Base-by-base conservation (phyloP, 2,888 invertebrate genomes). In the Plagodis dolabraria region DNA sequence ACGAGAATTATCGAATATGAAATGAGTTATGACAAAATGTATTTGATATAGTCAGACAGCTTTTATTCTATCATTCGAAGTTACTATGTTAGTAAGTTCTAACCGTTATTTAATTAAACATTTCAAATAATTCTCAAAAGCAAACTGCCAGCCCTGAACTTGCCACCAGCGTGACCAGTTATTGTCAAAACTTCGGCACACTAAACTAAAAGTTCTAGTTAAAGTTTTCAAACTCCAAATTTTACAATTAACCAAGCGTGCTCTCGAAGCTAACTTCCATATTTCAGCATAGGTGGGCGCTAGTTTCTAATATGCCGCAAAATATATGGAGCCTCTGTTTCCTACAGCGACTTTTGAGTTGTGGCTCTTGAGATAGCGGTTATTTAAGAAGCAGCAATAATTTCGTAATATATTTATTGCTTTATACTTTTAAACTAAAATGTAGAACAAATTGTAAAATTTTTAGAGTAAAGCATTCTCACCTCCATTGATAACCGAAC, bases 151-250 rank as follows among this genome's bases (percentile, higher is more conserved):
- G 46, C 59, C 46, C 59, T 54, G 51, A 54, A 47, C 45, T 69
- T 50, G 57, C 64, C 67, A 61, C 67, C 66, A 68, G 69, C 75
- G 74, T 75, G 78, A 75, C 74, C 80, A 70, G 72, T 71, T 75
- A 74, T 75, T 76, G 76, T 78, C 75, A 75, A 70, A 83, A 83
- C 80, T 81, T 79, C 68, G 57, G 71, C 69, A 60, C 49, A 56
- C 59, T 60, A 55, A 50, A 63, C 63, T 64, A 53, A 57, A 72
- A 72, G 66, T 72, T 67, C 6, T 40, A 61, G 75, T 73, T 68
- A 68, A 83, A 86, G 82, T 86, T 86, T 79, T 80, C 78, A 80
- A 85, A 85, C 81, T 84, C 81, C 72, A 76, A 83, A 87, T 85
- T 85, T 83, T 76, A 83, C 85, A 86, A 86, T 88, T 87, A 87